Percentiles rank a stretch among this genome's conserved stretches.
Evolutionary conservation across 2,113 vertebrate genomes (phyloP).

Genomic region (Elaphurus davidianus): DNA sequence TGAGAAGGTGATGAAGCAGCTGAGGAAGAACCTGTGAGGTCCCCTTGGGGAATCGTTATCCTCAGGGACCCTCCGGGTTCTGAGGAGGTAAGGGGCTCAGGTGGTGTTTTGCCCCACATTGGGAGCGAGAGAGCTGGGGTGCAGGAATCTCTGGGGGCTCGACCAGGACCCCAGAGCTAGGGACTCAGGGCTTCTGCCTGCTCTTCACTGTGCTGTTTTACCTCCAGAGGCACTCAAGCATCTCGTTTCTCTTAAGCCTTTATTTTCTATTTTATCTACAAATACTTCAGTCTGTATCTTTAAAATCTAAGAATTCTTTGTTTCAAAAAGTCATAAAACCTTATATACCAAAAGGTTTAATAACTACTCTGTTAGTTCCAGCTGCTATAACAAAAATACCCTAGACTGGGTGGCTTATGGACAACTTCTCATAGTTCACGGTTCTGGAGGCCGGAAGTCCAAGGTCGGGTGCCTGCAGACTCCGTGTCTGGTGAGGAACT

Average conservation of each 20-base stretch:
- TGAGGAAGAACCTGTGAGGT: neutral
- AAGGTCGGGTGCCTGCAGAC: neutral
- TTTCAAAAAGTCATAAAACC: neutral
- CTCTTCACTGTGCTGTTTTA: neutral
- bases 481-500: neutral
- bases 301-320: neutral
- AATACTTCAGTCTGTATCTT: neutral
- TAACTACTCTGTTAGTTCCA: neutral
- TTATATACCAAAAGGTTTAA: neutral
- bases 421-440: neutral
- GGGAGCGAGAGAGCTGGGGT: neutral
- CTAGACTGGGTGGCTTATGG: neutral
- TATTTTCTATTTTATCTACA: neutral
- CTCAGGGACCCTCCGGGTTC: neutral
- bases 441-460: neutral
- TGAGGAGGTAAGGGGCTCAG: neutral
- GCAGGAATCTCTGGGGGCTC: neutral
- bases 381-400: neutral
- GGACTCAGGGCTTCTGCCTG: neutral
- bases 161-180: neutral
- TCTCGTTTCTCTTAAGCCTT: neutral
- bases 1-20: constrained; percentile 9
- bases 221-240: neutral
- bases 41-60: neutral
- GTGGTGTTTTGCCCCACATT: neutral